Conservation (phyloP, 2,797 vertebrate species). For the Pipistrellus pipistrellus region DNA sequence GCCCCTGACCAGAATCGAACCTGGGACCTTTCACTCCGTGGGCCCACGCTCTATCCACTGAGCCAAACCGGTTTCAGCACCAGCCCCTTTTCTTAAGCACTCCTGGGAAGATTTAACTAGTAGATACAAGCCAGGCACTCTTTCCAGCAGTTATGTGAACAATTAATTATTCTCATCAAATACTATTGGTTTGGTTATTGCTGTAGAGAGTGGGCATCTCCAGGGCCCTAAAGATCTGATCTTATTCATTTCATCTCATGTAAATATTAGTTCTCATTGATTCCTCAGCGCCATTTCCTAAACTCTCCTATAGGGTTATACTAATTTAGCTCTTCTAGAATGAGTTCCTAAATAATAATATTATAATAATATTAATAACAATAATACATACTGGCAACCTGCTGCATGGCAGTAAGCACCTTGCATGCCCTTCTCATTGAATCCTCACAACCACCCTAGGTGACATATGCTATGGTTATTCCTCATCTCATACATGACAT, state of each 20-base stretch:
- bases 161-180: not conserved
- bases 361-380: not conserved
- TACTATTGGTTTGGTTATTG: not conserved
- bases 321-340: not conserved
- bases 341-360: slow-evolving; percentile 3
- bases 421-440: not conserved
- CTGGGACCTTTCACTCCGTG: no score
- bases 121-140: not conserved
- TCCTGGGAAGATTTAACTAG: not conserved
- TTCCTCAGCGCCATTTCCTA: not conserved
- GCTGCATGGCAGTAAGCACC: not conserved
- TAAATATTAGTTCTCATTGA: not conserved
- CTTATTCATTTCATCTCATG: not conserved
- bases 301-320: not conserved
- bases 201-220: not conserved
- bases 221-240: not conserved
- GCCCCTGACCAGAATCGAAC: no score
- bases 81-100: not conserved
- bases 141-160: not conserved
- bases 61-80: not conserved
- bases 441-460: not conserved
- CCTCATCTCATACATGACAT: not conserved
- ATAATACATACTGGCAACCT: not conserved
- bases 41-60: no score
- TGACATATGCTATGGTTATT: not conserved